Base-by-base conservation (phyloP, 2,888 invertebrate species). In the Hydriomena furcata region DNA sequence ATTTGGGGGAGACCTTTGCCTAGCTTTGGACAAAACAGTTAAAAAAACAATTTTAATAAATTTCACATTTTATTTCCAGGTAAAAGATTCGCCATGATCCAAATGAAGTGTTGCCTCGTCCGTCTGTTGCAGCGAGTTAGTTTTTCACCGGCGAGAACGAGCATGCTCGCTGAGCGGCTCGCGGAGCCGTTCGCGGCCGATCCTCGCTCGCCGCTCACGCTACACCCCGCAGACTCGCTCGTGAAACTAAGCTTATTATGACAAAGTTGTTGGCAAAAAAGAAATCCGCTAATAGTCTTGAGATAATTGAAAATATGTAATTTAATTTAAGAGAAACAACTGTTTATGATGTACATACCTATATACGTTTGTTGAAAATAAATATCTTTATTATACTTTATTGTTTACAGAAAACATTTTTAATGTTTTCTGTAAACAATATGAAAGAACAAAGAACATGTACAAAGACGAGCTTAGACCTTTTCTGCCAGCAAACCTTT, bases 51-150 rank as follows among this genome's bases (percentile, higher is more conserved):
- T n/a, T n/a, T n/a, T n/a, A n/a, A n/a, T n/a, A n/a, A n/a, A n/a
- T n/a, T n/a, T n/a, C 10, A 12, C 21, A 7, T 37, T 11, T 8
- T n/a, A n/a, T 35, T 55, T 58, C 0, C 76, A 89, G 89, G 89
- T 24, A 89, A 88, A 63, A 75, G 89, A 21, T 90, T 90, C 70
- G 89, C 89, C 0, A 65, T 82, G 63, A 84, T 88, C 52, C 89
- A 90, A 60, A 89, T 89, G 89, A 90, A 90, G 60, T 82, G 82
- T 40, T 88, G 87, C 49, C 70, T 90, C 1, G 66, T 81, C 8
- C 69, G 77, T 25, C 49, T 88, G 8, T 58, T 90, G 20, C 79
- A 71, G 20, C 73, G 65, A 13, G 68, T 82, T 7, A 68, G 73
- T 2, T 64, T 87, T 8, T 51, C 59, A 0, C 73, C 79, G 1